A percentile compares a stretch with the other conserved stretches of the same genome.
phyloP scores from a whole-genome alignment of 1,140 invertebrate species.

The Magallana angulata region DNA sequence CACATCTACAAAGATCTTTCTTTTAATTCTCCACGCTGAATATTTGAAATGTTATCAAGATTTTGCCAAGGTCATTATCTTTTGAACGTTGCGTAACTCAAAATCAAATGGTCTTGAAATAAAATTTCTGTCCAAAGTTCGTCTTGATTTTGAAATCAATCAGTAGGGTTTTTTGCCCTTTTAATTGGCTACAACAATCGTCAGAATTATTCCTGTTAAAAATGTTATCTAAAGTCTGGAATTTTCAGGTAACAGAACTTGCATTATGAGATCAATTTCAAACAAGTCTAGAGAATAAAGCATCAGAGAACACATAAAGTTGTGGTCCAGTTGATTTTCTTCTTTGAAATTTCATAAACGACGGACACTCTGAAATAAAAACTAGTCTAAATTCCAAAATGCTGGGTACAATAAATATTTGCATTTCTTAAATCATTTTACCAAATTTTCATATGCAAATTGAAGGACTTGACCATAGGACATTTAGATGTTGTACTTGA shows the following conservation, averaged over 20 bases:
- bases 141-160: not conserved
- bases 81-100: not conserved
- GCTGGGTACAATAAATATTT: no score
- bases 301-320: not conserved
- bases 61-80: not conserved
- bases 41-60: not conserved
- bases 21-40: no score
- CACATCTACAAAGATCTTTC: no score
- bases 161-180: not conserved
- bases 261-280: slow-evolving; percentile 12
- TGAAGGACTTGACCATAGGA: no score
- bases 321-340: not conserved
- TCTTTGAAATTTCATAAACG: not conserved
- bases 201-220: not conserved
- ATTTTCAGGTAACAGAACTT: not conserved
- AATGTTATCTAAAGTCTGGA: not conserved
- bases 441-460: no score
- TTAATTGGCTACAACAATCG: not conserved
- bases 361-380: not conserved
- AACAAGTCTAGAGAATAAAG: not conserved
- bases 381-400: no score
- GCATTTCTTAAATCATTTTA: no score
- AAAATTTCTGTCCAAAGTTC: not conserved
- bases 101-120: not conserved
- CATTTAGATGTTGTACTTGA: no score